These are phyloP conservation scores for Scrobipalpa costella DNA, from an alignment of 2,888 invertebrate species.

Conservation along the genomic window DNA sequence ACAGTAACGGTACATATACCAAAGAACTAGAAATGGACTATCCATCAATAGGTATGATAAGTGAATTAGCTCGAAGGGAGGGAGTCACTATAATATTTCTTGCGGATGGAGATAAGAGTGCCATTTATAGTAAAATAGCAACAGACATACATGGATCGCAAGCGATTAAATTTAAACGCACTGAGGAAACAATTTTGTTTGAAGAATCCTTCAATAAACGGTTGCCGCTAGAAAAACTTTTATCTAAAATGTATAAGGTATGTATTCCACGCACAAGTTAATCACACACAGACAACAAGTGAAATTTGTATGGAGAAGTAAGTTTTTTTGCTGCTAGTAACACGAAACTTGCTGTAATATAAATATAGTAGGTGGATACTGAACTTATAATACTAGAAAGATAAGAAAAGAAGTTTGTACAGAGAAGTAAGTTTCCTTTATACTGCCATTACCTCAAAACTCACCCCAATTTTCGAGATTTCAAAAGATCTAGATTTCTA, in stretches of 20 bases:
- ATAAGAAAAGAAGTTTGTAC: too few species aligned
- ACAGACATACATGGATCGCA: conserved; percentile 7
- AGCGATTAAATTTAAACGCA: not conserved
- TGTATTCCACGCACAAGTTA: not conserved
- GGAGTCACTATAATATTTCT: conserved; percentile 55
- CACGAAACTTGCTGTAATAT: too few species aligned
- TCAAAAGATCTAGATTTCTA: too few species aligned
- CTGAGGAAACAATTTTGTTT: not conserved
- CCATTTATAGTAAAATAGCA: not conserved
- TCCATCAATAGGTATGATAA: conserved; percentile 87
- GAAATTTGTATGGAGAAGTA: too few species aligned
- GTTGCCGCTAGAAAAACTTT: not conserved
- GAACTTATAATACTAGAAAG: too few species aligned
- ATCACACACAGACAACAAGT: too few species aligned
- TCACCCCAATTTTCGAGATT: too few species aligned
- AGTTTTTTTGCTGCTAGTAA: too few species aligned
- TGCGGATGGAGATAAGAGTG: conserved; percentile 33
- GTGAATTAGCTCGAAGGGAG: conserved; percentile 59
- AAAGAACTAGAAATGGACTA: conserved; percentile 85
- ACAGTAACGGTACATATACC: conserved; percentile 73
- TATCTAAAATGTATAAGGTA: not conserved
- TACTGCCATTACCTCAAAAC: too few species aligned
- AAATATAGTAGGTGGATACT: too few species aligned
- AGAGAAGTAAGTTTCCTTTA: too few species aligned
- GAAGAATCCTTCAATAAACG: too few species aligned